A percentile compares a stretch with the other conserved stretches of the same genome.
phyloP scores from a whole-genome alignment of 2,888 invertebrate species.

The Epirrita christyi region DNA sequence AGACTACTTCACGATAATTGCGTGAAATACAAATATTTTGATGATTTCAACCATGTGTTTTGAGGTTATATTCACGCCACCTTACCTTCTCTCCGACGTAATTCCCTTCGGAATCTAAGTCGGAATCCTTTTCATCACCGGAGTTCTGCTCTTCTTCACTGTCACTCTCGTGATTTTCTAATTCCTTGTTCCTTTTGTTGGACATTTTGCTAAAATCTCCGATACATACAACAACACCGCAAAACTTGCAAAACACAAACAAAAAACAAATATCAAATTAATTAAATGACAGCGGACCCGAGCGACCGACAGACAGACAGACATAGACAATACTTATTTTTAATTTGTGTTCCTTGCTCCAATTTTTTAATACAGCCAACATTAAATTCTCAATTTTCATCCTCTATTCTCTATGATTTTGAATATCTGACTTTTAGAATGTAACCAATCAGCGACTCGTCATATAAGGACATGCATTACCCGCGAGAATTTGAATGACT shows the following conservation, averaged over 20 bases:
- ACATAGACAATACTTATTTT: no score
- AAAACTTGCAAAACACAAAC: conserved; percentile 8
- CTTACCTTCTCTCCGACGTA: conserved; percentile 84
- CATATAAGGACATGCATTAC: no score
- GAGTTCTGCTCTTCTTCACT: conserved; percentile 76
- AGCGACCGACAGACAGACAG: no score
- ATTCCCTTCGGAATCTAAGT: conserved; percentile 79
- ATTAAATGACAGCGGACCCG: no score
- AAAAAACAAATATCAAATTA: conserved; percentile 16
- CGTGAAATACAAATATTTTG: background rate
- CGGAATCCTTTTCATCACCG: conserved; percentile 71
- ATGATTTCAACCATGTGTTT: conserved; percentile 63
- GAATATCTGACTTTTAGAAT: no score
- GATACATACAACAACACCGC: conserved; percentile 15
- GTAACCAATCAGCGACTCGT: no score
- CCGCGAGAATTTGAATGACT: no score
- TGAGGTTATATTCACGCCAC: conserved; percentile 61
- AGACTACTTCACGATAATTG: background rate
- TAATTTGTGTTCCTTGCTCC: no score
- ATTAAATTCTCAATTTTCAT: background rate
- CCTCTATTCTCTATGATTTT: no score
- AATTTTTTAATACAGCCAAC: background rate
- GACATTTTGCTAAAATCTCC: conserved; percentile 60
- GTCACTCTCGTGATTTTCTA: conserved; percentile 68
- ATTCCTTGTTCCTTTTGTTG: conserved; percentile 74